Evolutionary conservation across 2,113 vertebrate species (phyloP).

Genomic region (Anser brachyrhynchus): DNA sequence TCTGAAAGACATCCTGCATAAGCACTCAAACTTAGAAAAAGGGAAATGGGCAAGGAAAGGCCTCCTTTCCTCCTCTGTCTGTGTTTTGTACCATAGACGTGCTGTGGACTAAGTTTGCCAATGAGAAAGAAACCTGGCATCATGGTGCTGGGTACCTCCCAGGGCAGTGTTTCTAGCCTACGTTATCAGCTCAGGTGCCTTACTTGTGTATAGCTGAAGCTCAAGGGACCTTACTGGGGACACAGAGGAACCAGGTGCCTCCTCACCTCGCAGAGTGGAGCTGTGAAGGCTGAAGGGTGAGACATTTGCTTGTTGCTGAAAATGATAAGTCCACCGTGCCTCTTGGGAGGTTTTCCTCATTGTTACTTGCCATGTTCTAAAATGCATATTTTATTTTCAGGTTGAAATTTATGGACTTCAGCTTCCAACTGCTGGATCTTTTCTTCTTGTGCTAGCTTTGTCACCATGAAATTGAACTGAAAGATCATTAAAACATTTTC

Average conservation of each 20-base stretch:
- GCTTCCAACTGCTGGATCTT: background rate
- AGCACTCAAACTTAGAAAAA: background rate
- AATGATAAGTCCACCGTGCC: accelerated
- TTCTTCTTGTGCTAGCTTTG: background rate
- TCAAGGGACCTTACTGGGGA: background rate
- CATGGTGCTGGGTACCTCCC: background rate
- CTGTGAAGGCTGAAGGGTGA: background rate
- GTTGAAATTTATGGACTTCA: background rate
- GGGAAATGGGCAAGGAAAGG: background rate
- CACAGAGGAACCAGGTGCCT: background rate
- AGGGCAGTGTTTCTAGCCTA: background rate
- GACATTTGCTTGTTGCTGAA: background rate
- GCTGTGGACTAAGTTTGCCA: background rate
- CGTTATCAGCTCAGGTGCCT: background rate
- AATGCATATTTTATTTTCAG: background rate
- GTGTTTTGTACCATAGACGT: background rate
- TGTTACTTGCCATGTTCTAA: background rate
- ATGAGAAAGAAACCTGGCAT: background rate
- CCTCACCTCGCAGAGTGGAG: background rate
- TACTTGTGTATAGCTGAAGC: background rate
- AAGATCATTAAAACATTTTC: background rate
- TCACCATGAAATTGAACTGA: background rate
- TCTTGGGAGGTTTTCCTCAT: background rate
- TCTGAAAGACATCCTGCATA: background rate
- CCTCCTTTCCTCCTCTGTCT: background rate